Conservation (phyloP, 2,797 vertebrate genomes). For the Fistularia commersonii region DNA sequence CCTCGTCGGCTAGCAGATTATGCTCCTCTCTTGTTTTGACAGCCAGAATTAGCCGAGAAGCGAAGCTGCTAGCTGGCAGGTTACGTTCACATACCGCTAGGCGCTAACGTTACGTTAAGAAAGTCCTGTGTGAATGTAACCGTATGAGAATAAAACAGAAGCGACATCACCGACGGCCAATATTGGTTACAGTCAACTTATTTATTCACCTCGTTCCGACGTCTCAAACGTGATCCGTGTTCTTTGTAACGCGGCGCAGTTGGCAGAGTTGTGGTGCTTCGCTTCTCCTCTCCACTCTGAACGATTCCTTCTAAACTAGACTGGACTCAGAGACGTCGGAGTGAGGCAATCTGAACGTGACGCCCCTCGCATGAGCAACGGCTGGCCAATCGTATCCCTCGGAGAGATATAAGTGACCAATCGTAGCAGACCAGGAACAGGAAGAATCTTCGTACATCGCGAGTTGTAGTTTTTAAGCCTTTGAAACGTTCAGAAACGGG, state of each 20-base stretch:
- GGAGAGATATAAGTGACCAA: conserved; percentile 8
- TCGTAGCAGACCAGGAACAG: conserved; percentile 35
- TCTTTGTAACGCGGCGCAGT: conserved; percentile 3
- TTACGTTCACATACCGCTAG: conserved; percentile 14
- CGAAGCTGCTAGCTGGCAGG: conserved; percentile 59
- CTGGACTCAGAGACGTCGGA: conserved; percentile 29
- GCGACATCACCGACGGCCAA: background rate
- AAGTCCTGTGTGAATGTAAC: conserved; percentile 38
- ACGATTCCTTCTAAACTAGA: conserved; percentile 17
- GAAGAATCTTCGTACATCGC: background rate
- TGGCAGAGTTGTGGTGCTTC: background rate
- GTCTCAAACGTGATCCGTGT: conserved; percentile 10
- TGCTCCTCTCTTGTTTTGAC: conserved; percentile 62
- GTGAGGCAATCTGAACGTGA: conserved; percentile 26
- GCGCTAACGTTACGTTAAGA: conserved; percentile 22
- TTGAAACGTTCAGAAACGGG: background rate
- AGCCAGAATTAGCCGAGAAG: conserved; percentile 61
- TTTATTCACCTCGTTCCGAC: conserved; percentile 37
- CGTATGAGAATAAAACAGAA: conserved; percentile 19
- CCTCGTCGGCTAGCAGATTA: conserved; percentile 52
- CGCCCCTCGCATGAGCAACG: conserved; percentile 56
- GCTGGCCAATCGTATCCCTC: background rate
- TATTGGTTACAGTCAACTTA: too few species aligned
- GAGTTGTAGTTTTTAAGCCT: conserved; percentile 53
- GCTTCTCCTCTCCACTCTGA: conserved; percentile 8